Conservation (phyloP, 2,113 vertebrate species). For the Plecturocebus donacophilus region DNA sequence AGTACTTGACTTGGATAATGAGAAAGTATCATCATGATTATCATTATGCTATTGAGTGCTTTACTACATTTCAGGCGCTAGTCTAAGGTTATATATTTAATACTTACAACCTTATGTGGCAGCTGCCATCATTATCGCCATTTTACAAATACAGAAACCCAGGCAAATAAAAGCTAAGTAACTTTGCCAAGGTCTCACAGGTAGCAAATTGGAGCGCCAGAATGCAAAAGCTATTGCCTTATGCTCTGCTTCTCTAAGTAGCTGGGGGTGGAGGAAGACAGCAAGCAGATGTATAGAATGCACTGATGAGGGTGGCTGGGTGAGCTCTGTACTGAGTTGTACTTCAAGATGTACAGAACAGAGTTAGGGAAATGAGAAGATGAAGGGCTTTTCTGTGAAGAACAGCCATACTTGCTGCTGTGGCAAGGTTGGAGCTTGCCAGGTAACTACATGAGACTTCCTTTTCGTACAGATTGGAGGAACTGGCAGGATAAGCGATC, state of each 20-base stretch:
- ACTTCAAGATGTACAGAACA: neutral
- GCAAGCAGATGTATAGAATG: neutral
- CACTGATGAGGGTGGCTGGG: neutral
- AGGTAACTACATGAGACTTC: neutral
- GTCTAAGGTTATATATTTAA: neutral
- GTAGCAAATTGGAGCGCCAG: neutral
- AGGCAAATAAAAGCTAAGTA: neutral
- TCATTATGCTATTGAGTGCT: neutral
- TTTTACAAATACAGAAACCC: slow-evolving; percentile 27
- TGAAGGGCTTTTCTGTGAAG: neutral
- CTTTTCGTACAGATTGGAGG: neutral
- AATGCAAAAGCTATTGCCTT: neutral
- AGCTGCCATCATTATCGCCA: neutral
- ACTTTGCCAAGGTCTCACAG: neutral
- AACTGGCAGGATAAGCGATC: neutral
- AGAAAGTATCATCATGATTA: neutral
- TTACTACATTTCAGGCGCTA: neutral
- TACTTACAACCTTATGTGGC: neutral
- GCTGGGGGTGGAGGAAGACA: neutral
- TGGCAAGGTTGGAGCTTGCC: neutral
- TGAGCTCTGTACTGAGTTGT: neutral
- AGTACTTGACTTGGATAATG: neutral
- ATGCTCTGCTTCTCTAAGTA: neutral
- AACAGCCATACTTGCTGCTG: neutral
- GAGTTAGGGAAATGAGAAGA: neutral